A percentile compares a stretch with the other conserved stretches of the same genome.
Conservation (phyloP, 2,113 vertebrate genomes). For the Bagarius yarrelli region DNA sequence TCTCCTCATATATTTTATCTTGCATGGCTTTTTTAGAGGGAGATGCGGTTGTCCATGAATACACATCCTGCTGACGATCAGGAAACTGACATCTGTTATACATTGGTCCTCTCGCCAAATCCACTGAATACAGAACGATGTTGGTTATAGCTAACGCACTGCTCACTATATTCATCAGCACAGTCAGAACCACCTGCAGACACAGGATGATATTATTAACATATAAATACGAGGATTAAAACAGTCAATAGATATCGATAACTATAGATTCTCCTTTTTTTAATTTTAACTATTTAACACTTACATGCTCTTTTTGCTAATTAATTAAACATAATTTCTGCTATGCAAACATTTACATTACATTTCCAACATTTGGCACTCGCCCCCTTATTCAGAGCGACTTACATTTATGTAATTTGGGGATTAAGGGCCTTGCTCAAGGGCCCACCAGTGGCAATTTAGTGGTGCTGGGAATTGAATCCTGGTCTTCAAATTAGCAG, state of each 20-base stretch:
- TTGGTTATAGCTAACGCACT: slow-evolving; percentile 53
- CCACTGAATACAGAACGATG: slow-evolving; percentile 55
- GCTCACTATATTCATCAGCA: slow-evolving; percentile 56
- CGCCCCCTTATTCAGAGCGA: too few relatives aligned
- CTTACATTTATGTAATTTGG: too few relatives aligned
- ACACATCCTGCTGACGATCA: not conserved
- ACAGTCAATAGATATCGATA: not conserved
- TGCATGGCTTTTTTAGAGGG: not conserved
- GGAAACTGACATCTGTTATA: fast-evolving
- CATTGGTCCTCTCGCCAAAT: fast-evolving
- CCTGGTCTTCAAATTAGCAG: too few relatives aligned
- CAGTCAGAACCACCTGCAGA: slow-evolving; percentile 55
- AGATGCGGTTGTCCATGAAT: not conserved
- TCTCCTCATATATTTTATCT: not conserved
- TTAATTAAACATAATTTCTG: too few relatives aligned
- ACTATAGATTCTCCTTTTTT: not conserved
- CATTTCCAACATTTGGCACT: too few relatives aligned
- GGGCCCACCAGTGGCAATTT: too few relatives aligned
- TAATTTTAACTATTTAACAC: too few relatives aligned
- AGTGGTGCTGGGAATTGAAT: too few relatives aligned
- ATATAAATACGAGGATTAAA: not conserved
- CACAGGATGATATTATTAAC: not conserved
- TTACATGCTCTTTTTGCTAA: not conserved
- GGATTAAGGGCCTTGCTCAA: too few relatives aligned
- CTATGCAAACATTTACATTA: too few relatives aligned